Evolutionary conservation across 2,888 invertebrate species (phyloP).

Genomic region (Nezara viridula): DNA sequence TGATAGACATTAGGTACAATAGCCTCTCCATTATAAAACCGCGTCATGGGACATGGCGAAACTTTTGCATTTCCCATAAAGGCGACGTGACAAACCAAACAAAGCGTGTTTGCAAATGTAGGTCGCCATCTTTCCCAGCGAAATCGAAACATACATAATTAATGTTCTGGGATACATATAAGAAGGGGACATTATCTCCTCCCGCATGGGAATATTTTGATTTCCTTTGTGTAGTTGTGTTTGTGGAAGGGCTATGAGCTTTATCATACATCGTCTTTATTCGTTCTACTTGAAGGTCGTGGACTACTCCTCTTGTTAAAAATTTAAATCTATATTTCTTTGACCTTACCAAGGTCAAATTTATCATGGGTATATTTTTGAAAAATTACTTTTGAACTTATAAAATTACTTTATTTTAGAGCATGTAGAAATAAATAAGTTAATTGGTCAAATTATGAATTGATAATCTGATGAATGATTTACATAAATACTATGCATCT

Average conservation of each 20-base stretch:
- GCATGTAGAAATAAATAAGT: no score
- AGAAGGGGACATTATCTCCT: constrained; percentile 5
- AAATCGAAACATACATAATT: constrained; percentile 40
- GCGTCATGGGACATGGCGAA: not conserved
- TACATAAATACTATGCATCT: no score
- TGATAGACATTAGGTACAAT: no score
- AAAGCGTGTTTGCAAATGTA: not conserved
- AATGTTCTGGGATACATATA: not conserved
- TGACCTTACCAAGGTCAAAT: not conserved
- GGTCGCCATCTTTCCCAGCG: not conserved
- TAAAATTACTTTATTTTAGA: no score
- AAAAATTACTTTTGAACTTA: no score
- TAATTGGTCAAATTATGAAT: no score
- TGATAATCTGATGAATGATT: no score
- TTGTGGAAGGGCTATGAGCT: not conserved
- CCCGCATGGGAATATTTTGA: constrained; percentile 25
- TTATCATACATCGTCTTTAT: not conserved
- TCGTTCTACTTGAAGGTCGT: not conserved
- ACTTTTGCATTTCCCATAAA: not conserved
- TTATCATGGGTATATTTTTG: no score
- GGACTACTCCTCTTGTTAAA: not conserved
- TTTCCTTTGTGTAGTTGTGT: not conserved
- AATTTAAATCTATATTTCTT: not conserved
- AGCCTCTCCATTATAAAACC: not conserved
- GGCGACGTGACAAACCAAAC: constrained; percentile 22